These are phyloP conservation scores for Eulemur albifrons DNA, from an alignment of 2,797 vertebrate genomes.

Conservation along the genomic window DNA sequence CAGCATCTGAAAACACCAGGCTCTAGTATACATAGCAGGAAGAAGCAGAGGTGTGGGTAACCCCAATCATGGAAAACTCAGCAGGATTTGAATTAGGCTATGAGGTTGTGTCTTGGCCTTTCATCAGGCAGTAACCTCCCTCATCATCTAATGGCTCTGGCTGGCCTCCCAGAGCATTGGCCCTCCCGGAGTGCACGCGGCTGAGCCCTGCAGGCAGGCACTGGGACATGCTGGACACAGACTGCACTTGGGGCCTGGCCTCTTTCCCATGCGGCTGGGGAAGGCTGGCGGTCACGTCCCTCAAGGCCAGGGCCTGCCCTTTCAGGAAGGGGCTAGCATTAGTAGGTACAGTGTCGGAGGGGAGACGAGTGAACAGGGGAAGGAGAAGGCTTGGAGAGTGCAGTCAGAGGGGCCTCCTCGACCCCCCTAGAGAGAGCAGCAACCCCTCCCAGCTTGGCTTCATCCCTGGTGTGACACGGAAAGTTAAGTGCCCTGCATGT, in stretches of 20 bases:
- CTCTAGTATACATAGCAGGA: not conserved
- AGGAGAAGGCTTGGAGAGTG: not conserved
- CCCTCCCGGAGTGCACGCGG: not conserved
- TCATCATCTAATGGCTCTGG: not conserved
- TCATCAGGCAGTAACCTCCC: not conserved
- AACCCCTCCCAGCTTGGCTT: not conserved
- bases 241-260: not conserved
- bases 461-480: not conserved
- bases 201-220: not conserved
- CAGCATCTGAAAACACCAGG: not conserved
- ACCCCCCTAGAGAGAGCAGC: not conserved
- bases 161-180: not conserved
- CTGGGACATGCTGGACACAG: not conserved
- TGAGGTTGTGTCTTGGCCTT: not conserved
- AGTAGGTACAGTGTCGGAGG: not conserved
- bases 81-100: not conserved
- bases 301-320: not conserved
- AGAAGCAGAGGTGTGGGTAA: too few species aligned
- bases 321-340: not conserved
- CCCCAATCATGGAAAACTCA: not conserved
- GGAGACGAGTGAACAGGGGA: not conserved
- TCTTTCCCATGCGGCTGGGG: not conserved
- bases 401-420: not conserved
- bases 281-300: not conserved
- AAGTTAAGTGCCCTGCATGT: slow-evolving; percentile 51